phyloP scores from a whole-genome alignment of 2,888 invertebrate genomes.

The Thumatha senex region DNA sequence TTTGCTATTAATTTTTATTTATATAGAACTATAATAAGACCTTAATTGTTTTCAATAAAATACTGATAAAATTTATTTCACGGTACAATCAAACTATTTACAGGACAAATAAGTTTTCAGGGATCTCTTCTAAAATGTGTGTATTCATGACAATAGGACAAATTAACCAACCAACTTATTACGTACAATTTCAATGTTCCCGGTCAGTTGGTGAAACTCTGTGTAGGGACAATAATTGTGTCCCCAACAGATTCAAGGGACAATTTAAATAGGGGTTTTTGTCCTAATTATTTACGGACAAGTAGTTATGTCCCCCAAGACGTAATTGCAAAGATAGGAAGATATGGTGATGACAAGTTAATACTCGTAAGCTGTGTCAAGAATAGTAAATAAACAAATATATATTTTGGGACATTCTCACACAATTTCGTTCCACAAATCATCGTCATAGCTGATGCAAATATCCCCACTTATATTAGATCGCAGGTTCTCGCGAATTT shows the following conservation, averaged over 20 bases:
- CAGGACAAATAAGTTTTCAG: slow-evolving; percentile 8
- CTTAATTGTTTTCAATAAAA: too few relatives aligned
- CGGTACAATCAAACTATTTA: slow-evolving; percentile 3
- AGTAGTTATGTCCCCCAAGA: slow-evolving; percentile 75
- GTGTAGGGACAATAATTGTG: slow-evolving; percentile 70
- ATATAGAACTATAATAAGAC: too few relatives aligned
- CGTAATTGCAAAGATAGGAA: slow-evolving; percentile 35
- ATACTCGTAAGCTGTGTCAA: not conserved
- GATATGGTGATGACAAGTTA: slow-evolving; percentile 4
- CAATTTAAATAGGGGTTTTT: slow-evolving; percentile 77
- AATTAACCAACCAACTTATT: slow-evolving; percentile 60
- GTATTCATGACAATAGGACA: slow-evolving; percentile 54
- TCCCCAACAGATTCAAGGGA: slow-evolving; percentile 70
- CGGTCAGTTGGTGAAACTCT: slow-evolving; percentile 64
- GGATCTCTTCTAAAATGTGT: slow-evolving; percentile 29
- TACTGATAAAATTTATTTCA: not conserved
- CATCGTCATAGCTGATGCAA: too few relatives aligned
- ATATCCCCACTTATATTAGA: too few relatives aligned
- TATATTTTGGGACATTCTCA: not conserved
- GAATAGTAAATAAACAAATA: not conserved
- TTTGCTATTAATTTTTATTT: too few relatives aligned
- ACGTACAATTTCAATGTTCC: slow-evolving; percentile 71
- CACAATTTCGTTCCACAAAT: too few relatives aligned
- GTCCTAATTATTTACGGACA: slow-evolving; percentile 68
- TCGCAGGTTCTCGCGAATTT: too few relatives aligned